Conservation (phyloP, 2,888 invertebrate genomes). For the Drosophila histrio region DNA sequence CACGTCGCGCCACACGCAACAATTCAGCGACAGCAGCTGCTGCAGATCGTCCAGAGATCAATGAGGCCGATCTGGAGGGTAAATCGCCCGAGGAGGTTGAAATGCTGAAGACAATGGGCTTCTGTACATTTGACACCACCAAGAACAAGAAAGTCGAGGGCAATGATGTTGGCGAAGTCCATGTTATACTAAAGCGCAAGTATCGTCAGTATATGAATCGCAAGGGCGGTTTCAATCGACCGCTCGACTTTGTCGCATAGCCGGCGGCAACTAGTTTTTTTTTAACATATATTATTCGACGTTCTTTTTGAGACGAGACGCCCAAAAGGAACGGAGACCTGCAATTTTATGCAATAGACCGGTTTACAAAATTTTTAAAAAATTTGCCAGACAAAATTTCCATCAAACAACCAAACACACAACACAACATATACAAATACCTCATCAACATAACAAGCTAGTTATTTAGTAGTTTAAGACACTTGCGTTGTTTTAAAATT, state of each 20-base stretch:
- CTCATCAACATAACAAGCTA: constrained; percentile 68
- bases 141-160: constrained; percentile 98
- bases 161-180: constrained; percentile 97
- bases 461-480: constrained; percentile 76
- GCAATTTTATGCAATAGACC: constrained; percentile 85
- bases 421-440: constrained; percentile 40
- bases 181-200: constrained; percentile 97
- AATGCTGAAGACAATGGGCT: constrained; percentile 98
- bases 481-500: constrained; percentile 68
- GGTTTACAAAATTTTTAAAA: constrained; percentile 83
- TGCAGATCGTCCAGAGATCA: constrained; percentile 87
- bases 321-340: constrained; percentile 78
- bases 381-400: constrained; percentile 81
- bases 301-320: constrained; percentile 45
- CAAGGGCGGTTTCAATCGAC: constrained; percentile 99
- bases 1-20: constrained; percentile 72
- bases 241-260: constrained; percentile 97
- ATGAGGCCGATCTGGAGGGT: constrained; percentile 94
- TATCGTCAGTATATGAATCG: constrained; percentile 99
- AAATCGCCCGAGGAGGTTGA: constrained; percentile 96
- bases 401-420: constrained; percentile 57
- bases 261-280: constrained; percentile 51
- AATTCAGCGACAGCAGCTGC: constrained; percentile 61
- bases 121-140: constrained; percentile 97
- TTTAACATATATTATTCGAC: constrained; percentile 63